These are phyloP conservation scores for Nerophis lumbriciformis DNA, from an alignment of 2,113 vertebrate genomes.

Conservation along the genomic window DNA sequence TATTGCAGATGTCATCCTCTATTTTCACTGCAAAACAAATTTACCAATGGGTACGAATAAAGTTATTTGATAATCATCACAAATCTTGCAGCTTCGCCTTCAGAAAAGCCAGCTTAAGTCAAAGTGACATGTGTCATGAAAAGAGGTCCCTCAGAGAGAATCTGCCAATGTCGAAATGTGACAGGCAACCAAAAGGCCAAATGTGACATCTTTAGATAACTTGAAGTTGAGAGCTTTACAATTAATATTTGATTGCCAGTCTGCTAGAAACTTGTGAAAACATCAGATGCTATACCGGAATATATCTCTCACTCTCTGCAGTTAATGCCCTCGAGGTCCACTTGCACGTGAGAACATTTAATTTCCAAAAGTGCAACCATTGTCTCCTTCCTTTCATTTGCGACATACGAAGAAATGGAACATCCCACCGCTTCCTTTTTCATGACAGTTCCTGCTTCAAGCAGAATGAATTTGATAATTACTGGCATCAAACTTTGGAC, in stretches of 20 bases:
- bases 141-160: slow-evolving; percentile 48
- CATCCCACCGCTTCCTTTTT: slow-evolving; percentile 8
- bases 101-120: too few relatives aligned
- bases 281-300: neutral
- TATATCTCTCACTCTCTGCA: neutral
- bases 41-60: too few relatives aligned
- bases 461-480: slow-evolving; percentile 34
- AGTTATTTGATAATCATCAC: too few relatives aligned
- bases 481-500: slow-evolving; percentile 38
- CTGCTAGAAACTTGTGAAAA: neutral
- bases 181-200: slow-evolving; percentile 44
- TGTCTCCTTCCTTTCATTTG: neutral
- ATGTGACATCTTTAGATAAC: slow-evolving; percentile 37
- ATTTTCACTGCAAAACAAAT: too few relatives aligned
- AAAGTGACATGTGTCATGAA: slow-evolving; percentile 41
- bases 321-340: neutral
- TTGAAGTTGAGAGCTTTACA: slow-evolving; percentile 2
- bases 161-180: slow-evolving; percentile 46
- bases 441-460: slow-evolving; percentile 20
- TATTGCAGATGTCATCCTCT: too few relatives aligned
- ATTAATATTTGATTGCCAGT: slow-evolving; percentile 1
- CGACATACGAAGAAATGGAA: neutral
- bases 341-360: neutral
- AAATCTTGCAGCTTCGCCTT: slow-evolving; percentile 12
- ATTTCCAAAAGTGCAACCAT: neutral